Base-by-base conservation (phyloP, 2,888 invertebrate species). In the Platycheirus rosarum region DNA sequence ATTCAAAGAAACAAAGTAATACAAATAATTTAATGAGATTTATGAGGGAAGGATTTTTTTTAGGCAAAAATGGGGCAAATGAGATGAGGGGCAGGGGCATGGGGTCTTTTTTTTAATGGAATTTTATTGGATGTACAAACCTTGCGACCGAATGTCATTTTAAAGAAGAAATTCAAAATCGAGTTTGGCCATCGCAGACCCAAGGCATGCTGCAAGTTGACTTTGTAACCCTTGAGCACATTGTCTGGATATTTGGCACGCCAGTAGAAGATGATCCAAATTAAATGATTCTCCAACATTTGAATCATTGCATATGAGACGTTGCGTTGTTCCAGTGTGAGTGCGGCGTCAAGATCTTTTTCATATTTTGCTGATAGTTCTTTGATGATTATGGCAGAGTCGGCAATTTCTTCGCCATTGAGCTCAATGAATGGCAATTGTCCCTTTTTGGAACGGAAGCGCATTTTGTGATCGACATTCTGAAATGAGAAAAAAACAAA, bases 401-500 rank as follows among this genome's bases (percentile, higher is more conserved):
- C 98, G 53, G 97, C 95, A 85, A 97, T 95, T 91, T 98, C 97
- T 89, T 97, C 96, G 46, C 98, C 98, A 89, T 98, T 98, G 82
- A 98, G 90, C 91, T 98, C 97, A 86, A 98, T 93, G 92, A 98
- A 98, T 35, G 98, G 98, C 87, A 98, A 92, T 90, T 96, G 97
- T 51, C 97, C 97, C 90, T 98, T 98, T 93, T 96, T 96, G 87
- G 97, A 97, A 87, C 96, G 95, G 93, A 95, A 96, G 89, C 97
- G 96, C 92, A 97, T 94, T 92, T 97, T 97, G 92, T 97, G 97
- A 90, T 97, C 97, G 85, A 97, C 96, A 92, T 97, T 97, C 97
- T 97, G 93, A 5, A 93, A 93, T 84, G 85, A 86, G 87, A 86
- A 86, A 84, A 87, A 75, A 85, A 69, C 75, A 80, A 6, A 8